Percentiles rank a stretch among this genome's conserved stretches.
Conservation (phyloP, 1,140 invertebrate genomes). For the Agraylea sexmaculata region DNA sequence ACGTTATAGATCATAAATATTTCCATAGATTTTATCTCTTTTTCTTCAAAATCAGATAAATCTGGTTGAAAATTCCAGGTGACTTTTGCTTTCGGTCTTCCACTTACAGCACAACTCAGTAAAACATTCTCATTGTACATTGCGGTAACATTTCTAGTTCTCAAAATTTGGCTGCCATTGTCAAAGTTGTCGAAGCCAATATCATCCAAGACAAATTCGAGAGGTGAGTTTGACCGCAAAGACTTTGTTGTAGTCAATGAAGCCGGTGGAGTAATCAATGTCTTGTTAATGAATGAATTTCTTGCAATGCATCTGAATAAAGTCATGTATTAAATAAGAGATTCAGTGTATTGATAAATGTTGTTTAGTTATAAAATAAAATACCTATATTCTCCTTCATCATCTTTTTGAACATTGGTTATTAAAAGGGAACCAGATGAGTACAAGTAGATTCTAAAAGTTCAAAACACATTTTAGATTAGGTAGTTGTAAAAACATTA, state of each 20-base stretch:
- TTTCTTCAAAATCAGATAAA: conserved; percentile 6
- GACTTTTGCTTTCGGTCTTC: conserved; percentile 20
- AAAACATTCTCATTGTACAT: conserved; percentile 13
- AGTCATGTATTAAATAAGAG: neutral
- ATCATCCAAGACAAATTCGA: conserved; percentile 13
- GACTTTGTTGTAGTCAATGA: conserved; percentile 8
- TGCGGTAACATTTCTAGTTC: conserved; percentile 3
- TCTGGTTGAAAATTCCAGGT: conserved; percentile 18
- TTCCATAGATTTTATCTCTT: conserved; percentile 21
- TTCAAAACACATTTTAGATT: conserved; percentile 4
- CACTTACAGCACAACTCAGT: conserved; percentile 16
- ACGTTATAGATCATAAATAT: conserved; percentile 9
- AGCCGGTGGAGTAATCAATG: conserved; percentile 6
- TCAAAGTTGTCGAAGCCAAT: neutral
- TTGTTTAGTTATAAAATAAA: neutral
- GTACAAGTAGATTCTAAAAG: conserved; percentile 18
- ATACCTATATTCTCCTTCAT: conserved; percentile 18
- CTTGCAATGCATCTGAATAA: conserved; percentile 29
- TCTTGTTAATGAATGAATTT: conserved; percentile 27
- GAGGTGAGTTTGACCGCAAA: conserved; percentile 2
- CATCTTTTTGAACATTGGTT: conserved; percentile 15
- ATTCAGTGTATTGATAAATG: neutral
- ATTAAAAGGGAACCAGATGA: conserved; percentile 15
- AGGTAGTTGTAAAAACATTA: too few species aligned
- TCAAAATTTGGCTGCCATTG: neutral